A percentile compares a stretch with the other conserved stretches of the same genome.
Conservation (phyloP, 64 coral and sea anemone species). For the Montipora sp. region DNA sequence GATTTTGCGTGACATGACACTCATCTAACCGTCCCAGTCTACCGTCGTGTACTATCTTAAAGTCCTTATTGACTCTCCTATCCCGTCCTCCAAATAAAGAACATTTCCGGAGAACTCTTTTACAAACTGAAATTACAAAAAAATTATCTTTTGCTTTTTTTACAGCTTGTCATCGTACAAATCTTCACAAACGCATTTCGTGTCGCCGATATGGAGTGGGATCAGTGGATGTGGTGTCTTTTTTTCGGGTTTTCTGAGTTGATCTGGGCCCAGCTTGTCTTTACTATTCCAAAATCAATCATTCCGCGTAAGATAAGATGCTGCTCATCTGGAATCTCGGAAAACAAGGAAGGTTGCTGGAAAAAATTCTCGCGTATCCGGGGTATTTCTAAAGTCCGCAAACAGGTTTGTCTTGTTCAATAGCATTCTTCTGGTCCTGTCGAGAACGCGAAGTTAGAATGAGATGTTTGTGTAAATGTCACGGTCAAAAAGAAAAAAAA, state of each 20-base stretch:
- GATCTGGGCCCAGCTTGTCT: conserved; percentile 87
- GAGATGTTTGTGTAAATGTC: too few species aligned
- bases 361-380: conserved; percentile 73
- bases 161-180: conserved; percentile 88
- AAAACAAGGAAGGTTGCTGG: conserved; percentile 54
- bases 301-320: conserved; percentile 77
- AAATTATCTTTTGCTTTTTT: not conserved
- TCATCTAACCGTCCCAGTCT: too few species aligned
- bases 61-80: too few species aligned
- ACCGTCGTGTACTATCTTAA: too few species aligned
- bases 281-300: conserved; percentile 81
- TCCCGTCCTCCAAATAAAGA: too few species aligned
- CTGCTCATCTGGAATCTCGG: conserved; percentile 68
- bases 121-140: too few species aligned
- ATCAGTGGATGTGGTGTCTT: conserved; percentile 99
- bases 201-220: conserved; percentile 73
- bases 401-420: conserved; percentile 55
- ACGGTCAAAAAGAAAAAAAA: too few species aligned
- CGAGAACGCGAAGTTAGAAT: too few species aligned
- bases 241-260: conserved; percentile 98
- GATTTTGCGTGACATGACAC: too few species aligned
- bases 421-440: not conserved
- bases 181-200: conserved; percentile 89
- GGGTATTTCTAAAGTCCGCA: conserved; percentile 78
- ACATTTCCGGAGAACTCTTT: too few species aligned